These are phyloP conservation scores for Parauchenoglanis ngamensis DNA, from an alignment of 2,797 vertebrate genomes.

Conservation along the genomic window DNA sequence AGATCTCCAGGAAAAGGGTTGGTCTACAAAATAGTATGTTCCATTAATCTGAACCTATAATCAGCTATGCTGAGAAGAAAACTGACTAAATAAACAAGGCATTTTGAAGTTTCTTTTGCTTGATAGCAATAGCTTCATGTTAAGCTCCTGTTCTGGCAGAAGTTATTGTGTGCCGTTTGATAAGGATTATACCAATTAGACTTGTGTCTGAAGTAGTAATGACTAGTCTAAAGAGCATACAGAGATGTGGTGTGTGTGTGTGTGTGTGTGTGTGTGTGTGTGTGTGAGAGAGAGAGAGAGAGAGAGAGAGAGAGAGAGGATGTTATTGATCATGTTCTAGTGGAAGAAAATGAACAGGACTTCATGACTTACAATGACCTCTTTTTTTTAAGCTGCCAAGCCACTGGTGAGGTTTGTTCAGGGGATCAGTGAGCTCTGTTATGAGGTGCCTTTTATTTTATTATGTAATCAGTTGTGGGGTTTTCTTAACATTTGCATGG, in stretches of 20 bases:
- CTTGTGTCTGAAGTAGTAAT: conserved; percentile 37
- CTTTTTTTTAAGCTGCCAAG: background rate
- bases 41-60: conserved; percentile 1
- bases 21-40: background rate
- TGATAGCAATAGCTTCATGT: background rate
- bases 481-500: background rate
- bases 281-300: too few relatives aligned
- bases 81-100: background rate
- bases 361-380: background rate
- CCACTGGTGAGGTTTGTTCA: background rate
- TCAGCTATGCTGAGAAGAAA: background rate
- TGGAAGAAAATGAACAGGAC: background rate
- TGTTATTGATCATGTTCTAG: background rate
- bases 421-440: background rate
- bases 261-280: conserved; percentile 6
- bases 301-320: background rate
- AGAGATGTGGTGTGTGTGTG: background rate
- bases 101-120: conserved; percentile 31
- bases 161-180: conserved; percentile 22
- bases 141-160: conserved; percentile 11
- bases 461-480: background rate
- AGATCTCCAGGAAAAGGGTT: too few relatives aligned
- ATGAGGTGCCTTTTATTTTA: background rate
- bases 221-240: conserved; percentile 26
- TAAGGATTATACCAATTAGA: conserved; percentile 40